Conservation (phyloP, 1,140 invertebrate genomes). For the Melitaea cinxia region DNA sequence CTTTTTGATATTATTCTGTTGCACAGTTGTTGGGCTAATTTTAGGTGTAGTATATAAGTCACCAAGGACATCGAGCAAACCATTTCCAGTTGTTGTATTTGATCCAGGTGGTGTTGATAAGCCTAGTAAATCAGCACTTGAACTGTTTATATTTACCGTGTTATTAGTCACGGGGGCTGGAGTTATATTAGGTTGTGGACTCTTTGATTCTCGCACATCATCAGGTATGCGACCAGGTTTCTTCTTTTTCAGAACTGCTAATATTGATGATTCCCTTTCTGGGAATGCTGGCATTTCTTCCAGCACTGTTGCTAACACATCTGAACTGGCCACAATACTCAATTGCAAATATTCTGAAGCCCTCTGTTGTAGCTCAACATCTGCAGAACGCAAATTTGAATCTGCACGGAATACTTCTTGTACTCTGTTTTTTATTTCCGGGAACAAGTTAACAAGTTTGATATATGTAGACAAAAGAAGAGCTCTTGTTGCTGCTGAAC, state of each 20-base stretch:
- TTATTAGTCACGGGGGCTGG: conserved; percentile 81
- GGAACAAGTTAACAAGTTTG: conserved; percentile 99
- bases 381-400: conserved; percentile 97
- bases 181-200: conserved; percentile 85
- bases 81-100: conserved; percentile 84
- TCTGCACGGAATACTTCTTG: conserved; percentile 98
- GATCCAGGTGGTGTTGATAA: conserved; percentile 91
- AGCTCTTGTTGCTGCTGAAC: conserved; percentile 97
- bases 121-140: conserved; percentile 92
- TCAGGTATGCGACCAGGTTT: conserved; percentile 95
- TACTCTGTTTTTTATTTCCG: conserved; percentile 98
- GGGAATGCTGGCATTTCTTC: conserved; percentile 99
- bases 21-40: conserved; percentile 84
- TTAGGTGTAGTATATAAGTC: conserved; percentile 89
- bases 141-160: conserved; percentile 83
- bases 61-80: conserved; percentile 94
- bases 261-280: conserved; percentile 98
- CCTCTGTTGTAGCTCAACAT: conserved; percentile 99
- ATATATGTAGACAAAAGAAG: conserved; percentile 98
- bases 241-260: conserved; percentile 99
- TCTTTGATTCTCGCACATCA: conserved; percentile 90
- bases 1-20: conserved; percentile 92
- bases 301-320: conserved; percentile 98
- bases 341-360: conserved; percentile 99
- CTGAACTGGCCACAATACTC: conserved; percentile 97